Evolutionary conservation across 1,140 invertebrate genomes (phyloP).

Genomic region (Sitophilus oryzae): DNA sequence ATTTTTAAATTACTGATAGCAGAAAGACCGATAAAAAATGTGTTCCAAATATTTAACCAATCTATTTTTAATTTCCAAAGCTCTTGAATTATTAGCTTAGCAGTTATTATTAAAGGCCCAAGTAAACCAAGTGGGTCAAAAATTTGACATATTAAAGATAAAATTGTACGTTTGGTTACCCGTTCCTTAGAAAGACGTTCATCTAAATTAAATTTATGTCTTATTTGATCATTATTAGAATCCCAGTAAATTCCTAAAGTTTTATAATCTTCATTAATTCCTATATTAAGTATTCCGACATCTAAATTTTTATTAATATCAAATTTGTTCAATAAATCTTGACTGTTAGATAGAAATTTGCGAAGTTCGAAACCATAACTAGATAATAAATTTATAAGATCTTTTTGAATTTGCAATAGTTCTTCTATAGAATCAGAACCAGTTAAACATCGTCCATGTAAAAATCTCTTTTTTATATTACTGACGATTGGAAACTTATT

Average conservation of each 20-base stretch:
- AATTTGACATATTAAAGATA: conserved; percentile 29
- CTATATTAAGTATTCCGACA: too few species aligned
- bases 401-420: neutral
- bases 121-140: conserved; percentile 41
- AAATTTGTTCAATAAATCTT: too few species aligned
- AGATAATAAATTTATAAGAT: conserved; percentile 6
- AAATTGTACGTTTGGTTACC: conserved; percentile 34
- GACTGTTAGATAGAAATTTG: neutral
- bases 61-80: conserved; percentile 32
- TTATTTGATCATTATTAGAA: neutral
- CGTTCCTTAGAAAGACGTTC: neutral
- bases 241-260: conserved; percentile 6
- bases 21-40: conserved; percentile 14
- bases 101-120: conserved; percentile 25
- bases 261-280: too few species aligned
- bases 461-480: conserved; percentile 38
- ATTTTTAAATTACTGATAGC: conserved; percentile 22
- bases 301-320: too few species aligned
- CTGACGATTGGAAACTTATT: conserved; percentile 26
- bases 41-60: conserved; percentile 31
- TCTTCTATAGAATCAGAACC: conserved; percentile 27
- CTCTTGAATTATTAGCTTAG: conserved; percentile 38
- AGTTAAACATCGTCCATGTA: conserved; percentile 48
- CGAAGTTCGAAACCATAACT: neutral
- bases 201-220: neutral